Evolutionary conservation across 1,140 invertebrate genomes (phyloP).

Genomic region (Rhynchophorus ferrugineus): DNA sequence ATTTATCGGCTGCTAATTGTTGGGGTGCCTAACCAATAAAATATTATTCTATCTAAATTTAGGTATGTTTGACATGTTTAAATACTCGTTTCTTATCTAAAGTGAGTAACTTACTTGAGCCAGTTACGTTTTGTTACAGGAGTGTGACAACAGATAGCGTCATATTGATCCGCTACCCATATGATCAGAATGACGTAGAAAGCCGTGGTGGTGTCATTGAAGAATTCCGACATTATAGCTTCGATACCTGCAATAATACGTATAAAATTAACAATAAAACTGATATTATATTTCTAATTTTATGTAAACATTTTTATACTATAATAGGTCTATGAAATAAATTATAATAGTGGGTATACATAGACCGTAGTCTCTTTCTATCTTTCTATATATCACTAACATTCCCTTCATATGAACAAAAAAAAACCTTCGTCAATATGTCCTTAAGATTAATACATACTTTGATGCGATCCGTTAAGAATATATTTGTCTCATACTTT

Average conservation of each 20-base stretch:
- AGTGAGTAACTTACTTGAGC: constrained; percentile 67
- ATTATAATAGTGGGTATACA: not conserved
- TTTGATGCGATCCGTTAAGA: too few relatives aligned
- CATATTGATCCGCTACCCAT: constrained; percentile 98
- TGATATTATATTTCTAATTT: too few relatives aligned
- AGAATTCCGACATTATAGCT: constrained; percentile 99
- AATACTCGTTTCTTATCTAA: constrained; percentile 1
- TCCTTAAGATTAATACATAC: too few relatives aligned
- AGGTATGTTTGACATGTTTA: not conserved
- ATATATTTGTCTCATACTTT: too few relatives aligned
- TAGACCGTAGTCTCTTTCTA: not conserved
- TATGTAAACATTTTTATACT: too few relatives aligned
- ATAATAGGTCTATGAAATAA: not conserved
- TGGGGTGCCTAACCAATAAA: constrained; percentile 1
- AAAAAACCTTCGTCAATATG: too few relatives aligned
- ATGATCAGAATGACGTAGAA: constrained; percentile 99
- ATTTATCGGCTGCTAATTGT: too few relatives aligned
- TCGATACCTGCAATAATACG: constrained; percentile 87
- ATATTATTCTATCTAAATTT: not conserved
- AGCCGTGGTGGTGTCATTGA: constrained; percentile 96
- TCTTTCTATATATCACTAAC: too few relatives aligned
- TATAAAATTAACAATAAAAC: too few relatives aligned
- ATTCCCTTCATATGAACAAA: too few relatives aligned
- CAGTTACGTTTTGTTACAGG: constrained; percentile 91
- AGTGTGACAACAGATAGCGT: constrained; percentile 96